Conservation (phyloP, 2,113 vertebrate species). For the Phrynocephalus versicolor region DNA sequence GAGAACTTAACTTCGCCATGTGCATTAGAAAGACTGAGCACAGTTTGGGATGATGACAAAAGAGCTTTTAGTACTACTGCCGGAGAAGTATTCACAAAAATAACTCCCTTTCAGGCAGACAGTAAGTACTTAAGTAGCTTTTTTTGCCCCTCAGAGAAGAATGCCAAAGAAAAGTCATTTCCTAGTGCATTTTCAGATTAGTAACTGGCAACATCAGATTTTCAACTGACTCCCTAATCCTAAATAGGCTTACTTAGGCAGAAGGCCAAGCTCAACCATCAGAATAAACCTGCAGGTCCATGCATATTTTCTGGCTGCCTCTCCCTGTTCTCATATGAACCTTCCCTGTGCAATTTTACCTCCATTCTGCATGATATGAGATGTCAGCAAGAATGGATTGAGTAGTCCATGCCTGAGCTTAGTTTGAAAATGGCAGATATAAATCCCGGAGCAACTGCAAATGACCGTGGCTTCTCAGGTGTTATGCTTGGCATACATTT, state of each 20-base stretch:
- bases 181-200: not conserved
- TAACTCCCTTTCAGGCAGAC: constrained; percentile 45
- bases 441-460: not conserved
- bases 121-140: constrained; percentile 65
- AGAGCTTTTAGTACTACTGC: constrained; percentile 31
- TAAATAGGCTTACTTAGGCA: not conserved
- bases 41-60: constrained; percentile 18
- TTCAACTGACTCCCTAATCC: not conserved
- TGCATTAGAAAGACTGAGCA: constrained; percentile 53
- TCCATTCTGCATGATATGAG: no score
- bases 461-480: not conserved
- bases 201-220: not conserved
- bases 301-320: not conserved
- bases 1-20: constrained; percentile 31
- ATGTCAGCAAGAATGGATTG: no score
- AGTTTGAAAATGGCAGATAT: not conserved
- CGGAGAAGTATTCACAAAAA: constrained; percentile 57
- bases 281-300: not conserved
- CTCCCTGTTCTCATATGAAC: not conserved
- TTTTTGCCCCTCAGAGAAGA: not conserved
- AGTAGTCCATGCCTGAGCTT: not conserved
- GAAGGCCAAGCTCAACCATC: not conserved
- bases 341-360: not conserved
- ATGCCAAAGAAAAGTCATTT: not conserved
- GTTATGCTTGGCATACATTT: not conserved